These are phyloP conservation scores for Caenorhabditis zanzibari DNA, from an alignment of 2,888 invertebrate species.

Conservation along the genomic window DNA sequence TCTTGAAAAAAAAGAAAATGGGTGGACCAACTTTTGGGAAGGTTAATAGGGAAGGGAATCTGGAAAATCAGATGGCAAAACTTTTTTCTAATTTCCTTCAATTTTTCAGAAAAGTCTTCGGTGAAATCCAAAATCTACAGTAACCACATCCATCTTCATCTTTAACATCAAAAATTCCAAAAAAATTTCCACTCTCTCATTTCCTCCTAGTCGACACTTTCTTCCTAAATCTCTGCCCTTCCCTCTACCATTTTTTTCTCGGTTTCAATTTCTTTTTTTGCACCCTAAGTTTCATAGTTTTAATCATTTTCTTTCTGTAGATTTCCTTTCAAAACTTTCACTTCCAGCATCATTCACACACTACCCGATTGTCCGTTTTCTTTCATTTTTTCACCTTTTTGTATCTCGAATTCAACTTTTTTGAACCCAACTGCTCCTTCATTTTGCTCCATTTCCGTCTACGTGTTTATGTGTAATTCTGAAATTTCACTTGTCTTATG, in stretches of 20 bases:
- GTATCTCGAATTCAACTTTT: conserved; percentile 35
- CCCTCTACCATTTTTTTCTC: conserved; percentile 20
- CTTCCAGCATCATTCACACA: background rate
- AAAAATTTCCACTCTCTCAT: background rate
- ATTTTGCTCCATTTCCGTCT: conserved; percentile 3
- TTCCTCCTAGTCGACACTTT: background rate
- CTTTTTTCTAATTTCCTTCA: background rate
- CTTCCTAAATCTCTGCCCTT: conserved; percentile 3
- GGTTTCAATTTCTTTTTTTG: conserved; percentile 3
- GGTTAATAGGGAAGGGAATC: background rate
- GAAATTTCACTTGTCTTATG: conserved; percentile 5
- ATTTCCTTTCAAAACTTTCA: background rate
- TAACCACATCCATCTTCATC: background rate
- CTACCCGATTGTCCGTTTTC: conserved; percentile 32
- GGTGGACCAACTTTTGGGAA: too few relatives aligned
- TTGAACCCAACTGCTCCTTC: background rate
- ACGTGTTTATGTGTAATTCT: conserved; percentile 11
- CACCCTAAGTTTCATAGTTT: background rate
- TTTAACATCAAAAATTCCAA: background rate
- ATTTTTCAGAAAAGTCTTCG: conserved; percentile 65
- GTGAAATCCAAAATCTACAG: conserved; percentile 63
- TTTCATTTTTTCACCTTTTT: conserved; percentile 47
- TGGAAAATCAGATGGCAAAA: background rate
- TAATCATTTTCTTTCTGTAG: background rate
- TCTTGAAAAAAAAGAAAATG: too few relatives aligned